A percentile compares a stretch with the other conserved stretches of the same genome.
Evolutionary conservation across 1,140 invertebrate genomes (phyloP).

Genomic region (Drosophila seguyi): DNA sequence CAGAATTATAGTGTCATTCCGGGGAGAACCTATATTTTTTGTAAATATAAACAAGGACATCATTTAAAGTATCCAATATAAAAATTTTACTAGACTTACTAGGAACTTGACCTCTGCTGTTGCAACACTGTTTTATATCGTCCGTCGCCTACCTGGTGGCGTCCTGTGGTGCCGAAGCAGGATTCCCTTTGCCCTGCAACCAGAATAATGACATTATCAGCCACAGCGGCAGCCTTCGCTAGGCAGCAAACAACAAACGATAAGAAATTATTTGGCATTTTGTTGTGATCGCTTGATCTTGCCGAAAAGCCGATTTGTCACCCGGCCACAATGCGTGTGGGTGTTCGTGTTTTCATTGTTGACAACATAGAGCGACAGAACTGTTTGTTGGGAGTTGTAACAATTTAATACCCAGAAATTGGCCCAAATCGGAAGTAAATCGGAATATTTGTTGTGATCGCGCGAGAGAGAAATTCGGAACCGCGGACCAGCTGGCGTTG

Average conservation of each 20-base stretch:
- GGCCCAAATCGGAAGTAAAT: constrained; percentile 67
- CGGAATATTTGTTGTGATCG: constrained; percentile 26
- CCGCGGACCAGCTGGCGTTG: neutral
- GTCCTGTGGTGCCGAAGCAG: constrained; percentile 56
- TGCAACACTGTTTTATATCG: constrained; percentile 43
- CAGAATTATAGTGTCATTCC: neutral
- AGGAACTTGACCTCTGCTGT: neutral
- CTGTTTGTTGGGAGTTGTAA: constrained; percentile 46
- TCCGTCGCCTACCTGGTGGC: constrained; percentile 44
- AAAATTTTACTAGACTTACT: neutral
- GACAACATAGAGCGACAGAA: constrained; percentile 5
- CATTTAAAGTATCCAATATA: neutral
- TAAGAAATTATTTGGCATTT: constrained; percentile 76
- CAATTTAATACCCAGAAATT: constrained; percentile 71
- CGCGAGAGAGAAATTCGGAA: neutral
- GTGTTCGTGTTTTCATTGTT: constrained; percentile 65
- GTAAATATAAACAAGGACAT: neutral
- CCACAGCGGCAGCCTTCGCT: constrained; percentile 44
- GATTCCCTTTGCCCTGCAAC: constrained; percentile 22
- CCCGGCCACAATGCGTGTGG: constrained; percentile 68
- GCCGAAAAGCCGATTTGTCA: constrained; percentile 70
- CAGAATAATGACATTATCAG: constrained; percentile 77
- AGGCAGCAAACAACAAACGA: constrained; percentile 67
- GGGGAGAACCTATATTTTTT: neutral
- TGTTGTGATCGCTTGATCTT: constrained; percentile 70